Base-by-base conservation (phyloP, 2,113 vertebrate genomes). In the Crypturellus undulatus region DNA sequence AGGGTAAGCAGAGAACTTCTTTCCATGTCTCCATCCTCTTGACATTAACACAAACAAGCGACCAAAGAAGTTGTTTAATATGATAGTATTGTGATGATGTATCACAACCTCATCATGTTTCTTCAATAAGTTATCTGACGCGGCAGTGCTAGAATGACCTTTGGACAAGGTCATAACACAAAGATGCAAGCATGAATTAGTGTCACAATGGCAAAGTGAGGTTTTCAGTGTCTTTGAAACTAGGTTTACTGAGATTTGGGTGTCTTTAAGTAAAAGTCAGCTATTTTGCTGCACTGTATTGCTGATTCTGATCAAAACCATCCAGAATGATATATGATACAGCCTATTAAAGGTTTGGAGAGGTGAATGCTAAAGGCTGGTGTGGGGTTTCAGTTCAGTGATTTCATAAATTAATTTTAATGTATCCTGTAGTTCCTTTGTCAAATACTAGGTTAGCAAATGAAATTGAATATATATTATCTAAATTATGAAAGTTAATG, bases 331-430 rank as follows among this genome's bases (percentile, higher is more conserved):
- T 64, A 96, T 0, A 0, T 78, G 91, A 96, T 90, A 80, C 9
- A 68, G 51, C 13, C 71, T 92, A 60, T 32, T 78, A 71, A 71
- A 0, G 1, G 65, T 81, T 76, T 83, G 84, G 56, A 87, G 68
- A 91, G 6, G 78, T 40, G 59, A 79, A 87, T 79, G 56, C 68
- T 64, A 87, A 78, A 80, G 60, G 45, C 68, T 82, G 77, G 91
- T 94, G 81, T 94, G 24, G 30, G 34, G 52, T 95, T 96, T 92
- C 96, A 92, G 47, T 80, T 68, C 68, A 89, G 68, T 71, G 87
- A 95, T 95, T 96, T 96, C 26, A 92, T 96, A 93, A 87, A 97
- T 95, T 93, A 92, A 59, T 54, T 87, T 93, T 26, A 49, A 75
- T 65, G 79, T 80, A 89, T 83, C 89, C 93, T 83, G 86, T 47